A percentile compares a stretch with the other conserved stretches of the same genome.
Conservation (phyloP, 2,797 vertebrate genomes). For the Nothura maculosa region DNA sequence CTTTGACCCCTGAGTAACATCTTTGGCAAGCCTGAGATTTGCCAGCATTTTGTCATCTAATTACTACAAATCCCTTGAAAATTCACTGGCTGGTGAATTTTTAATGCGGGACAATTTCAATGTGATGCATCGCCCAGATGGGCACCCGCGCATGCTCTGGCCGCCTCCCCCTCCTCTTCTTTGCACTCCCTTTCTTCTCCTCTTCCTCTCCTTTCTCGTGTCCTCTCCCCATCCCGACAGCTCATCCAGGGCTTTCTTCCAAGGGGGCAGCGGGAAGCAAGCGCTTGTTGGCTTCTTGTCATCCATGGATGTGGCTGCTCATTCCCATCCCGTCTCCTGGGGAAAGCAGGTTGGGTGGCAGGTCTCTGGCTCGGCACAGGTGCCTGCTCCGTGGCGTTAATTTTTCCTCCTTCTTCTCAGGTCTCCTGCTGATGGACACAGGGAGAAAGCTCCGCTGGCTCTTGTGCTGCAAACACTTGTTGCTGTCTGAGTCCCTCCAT, state of each 20-base stretch:
- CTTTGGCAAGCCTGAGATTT: constrained; percentile 92
- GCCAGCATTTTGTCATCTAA: constrained; percentile 99
- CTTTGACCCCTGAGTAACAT: constrained; percentile 98
- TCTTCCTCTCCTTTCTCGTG: not conserved
- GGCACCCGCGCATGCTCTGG: constrained; percentile 39
- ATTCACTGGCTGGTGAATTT: constrained; percentile 97
- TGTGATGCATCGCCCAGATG: constrained; percentile 82
- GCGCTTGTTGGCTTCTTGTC: fast-evolving
- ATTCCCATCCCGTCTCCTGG: not conserved
- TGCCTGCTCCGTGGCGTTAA: not conserved
- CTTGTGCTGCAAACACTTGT: not conserved
- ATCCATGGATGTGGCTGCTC: fast-evolving
- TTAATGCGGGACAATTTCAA: constrained; percentile 91
- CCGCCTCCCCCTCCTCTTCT: not conserved
- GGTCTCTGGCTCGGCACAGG: not conserved
- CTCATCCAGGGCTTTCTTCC: not conserved
- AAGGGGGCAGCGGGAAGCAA: fast-evolving
- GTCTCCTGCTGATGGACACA: not conserved
- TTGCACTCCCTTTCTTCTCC: not conserved
- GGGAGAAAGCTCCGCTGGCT: not conserved
- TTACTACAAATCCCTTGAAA: constrained; percentile 99
- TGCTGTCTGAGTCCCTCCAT: not conserved
- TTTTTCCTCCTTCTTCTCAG: not conserved
- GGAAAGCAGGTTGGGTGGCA: not conserved
- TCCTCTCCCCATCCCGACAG: not conserved